Conservation (phyloP, 2,888 invertebrate species). For the Parnassius glacialis region DNA sequence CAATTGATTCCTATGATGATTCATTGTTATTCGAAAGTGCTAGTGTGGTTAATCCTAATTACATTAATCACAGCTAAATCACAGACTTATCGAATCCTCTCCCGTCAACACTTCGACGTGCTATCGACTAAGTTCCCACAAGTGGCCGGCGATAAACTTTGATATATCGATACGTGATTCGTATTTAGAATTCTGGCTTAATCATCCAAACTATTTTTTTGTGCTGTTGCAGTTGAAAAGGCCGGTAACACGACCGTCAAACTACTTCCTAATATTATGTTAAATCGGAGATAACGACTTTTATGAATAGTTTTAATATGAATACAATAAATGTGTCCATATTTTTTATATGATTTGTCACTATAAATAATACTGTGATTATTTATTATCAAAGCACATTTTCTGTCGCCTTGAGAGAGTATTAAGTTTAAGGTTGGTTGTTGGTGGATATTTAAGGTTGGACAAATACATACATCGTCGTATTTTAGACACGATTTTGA, state of each 20-base stretch:
- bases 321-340: too few relatives aligned
- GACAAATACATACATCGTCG: too few relatives aligned
- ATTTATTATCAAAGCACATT: too few relatives aligned
- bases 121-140: slow-evolving; percentile 35
- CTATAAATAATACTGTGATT: too few relatives aligned
- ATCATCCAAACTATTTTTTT: background rate
- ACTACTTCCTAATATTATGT: background rate
- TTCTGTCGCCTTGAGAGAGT: too few relatives aligned
- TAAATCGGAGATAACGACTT: too few relatives aligned
- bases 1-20: background rate
- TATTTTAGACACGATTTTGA: too few relatives aligned
- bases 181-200: slow-evolving; percentile 12
- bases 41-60: slow-evolving; percentile 26
- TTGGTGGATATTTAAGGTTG: too few relatives aligned
- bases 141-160: slow-evolving; percentile 31
- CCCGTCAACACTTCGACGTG: slow-evolving; percentile 28
- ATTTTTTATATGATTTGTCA: too few relatives aligned
- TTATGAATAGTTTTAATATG: too few relatives aligned
- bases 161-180: slow-evolving; percentile 30
- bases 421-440: too few relatives aligned
- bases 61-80: slow-evolving; percentile 33
- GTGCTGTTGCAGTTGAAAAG: background rate
- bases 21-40: slow-evolving; percentile 9
- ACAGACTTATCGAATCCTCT: slow-evolving; percentile 30
- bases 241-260: background rate